phyloP scores from a whole-genome alignment of 2,113 vertebrate genomes.

The Gavialis gangeticus region DNA sequence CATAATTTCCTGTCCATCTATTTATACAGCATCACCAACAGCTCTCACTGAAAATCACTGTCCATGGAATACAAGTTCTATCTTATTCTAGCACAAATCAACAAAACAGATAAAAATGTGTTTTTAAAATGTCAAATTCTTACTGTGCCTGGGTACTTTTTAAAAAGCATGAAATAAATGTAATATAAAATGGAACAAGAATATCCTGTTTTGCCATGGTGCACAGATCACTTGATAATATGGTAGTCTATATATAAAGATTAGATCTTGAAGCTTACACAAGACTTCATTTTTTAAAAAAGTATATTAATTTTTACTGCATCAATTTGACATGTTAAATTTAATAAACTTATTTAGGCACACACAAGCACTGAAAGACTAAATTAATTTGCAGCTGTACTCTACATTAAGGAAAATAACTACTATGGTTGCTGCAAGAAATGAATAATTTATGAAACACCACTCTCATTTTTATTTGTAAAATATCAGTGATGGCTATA shows the following conservation, averaged over 20 bases:
- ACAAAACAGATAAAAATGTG: not conserved
- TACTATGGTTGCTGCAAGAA: not conserved
- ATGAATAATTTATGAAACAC: fast-evolving
- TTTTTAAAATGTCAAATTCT: not conserved
- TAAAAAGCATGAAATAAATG: not conserved
- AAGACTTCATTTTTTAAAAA: not conserved
- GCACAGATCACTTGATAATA: not conserved
- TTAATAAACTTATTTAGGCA: not conserved
- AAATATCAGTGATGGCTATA: not conserved
- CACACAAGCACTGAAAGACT: not conserved
- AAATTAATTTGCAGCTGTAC: not conserved
- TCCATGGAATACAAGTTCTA: not conserved
- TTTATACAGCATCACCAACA: not conserved
- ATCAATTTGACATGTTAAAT: not conserved
- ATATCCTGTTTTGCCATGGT: not conserved
- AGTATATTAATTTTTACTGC: not conserved
- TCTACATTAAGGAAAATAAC: not conserved
- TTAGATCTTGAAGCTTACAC: not conserved
- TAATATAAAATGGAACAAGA: not conserved
- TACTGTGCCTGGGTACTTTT: not conserved
- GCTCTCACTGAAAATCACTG: not conserved
- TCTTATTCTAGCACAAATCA: not conserved
- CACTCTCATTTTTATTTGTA: not conserved
- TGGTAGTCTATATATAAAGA: not conserved
- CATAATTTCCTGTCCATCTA: too few relatives aligned